Percentiles rank a stretch among this genome's conserved stretches.
Conservation (phyloP, 1,140 invertebrate genomes). For the Tigriopus japonicus region DNA sequence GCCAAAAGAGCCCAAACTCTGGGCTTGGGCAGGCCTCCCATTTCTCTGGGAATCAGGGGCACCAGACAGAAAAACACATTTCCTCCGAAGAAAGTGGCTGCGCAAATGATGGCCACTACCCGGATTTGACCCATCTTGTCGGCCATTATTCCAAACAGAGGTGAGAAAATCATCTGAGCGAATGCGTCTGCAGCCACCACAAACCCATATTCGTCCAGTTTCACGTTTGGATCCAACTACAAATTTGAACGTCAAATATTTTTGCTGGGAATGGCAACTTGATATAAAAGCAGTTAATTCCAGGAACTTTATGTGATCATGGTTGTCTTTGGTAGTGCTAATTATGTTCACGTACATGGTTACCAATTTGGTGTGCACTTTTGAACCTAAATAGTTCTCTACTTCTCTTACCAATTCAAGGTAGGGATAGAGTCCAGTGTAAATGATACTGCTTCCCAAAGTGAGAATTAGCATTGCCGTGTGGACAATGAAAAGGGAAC, state of each 20-base stretch:
- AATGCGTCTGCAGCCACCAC: slow-evolving; percentile 69
- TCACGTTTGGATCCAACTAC: slow-evolving; percentile 23
- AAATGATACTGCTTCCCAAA: background rate
- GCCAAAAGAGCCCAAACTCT: slow-evolving; percentile 40
- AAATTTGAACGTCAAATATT: background rate
- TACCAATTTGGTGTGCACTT: background rate
- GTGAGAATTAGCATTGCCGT: background rate
- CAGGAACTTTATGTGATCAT: background rate
- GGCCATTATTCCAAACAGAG: slow-evolving; percentile 63
- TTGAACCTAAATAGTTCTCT: background rate
- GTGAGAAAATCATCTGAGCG: slow-evolving; percentile 69
- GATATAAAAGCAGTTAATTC: background rate
- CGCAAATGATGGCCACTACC: slow-evolving; percentile 45
- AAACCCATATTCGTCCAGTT: slow-evolving; percentile 32
- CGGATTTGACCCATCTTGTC: slow-evolving; percentile 45
- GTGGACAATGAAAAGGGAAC: background rate
- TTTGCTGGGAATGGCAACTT: background rate
- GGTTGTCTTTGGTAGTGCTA: background rate
- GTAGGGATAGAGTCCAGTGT: background rate
- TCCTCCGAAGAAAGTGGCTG: slow-evolving; percentile 48
- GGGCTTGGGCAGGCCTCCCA: slow-evolving; percentile 33
- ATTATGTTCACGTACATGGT: background rate
- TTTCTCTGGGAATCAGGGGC: slow-evolving; percentile 36
- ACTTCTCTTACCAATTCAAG: background rate
- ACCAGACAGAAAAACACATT: slow-evolving; percentile 56